These are phyloP conservation scores for Ooceraea biroi DNA, from an alignment of 1,140 invertebrate species.

Conservation along the genomic window DNA sequence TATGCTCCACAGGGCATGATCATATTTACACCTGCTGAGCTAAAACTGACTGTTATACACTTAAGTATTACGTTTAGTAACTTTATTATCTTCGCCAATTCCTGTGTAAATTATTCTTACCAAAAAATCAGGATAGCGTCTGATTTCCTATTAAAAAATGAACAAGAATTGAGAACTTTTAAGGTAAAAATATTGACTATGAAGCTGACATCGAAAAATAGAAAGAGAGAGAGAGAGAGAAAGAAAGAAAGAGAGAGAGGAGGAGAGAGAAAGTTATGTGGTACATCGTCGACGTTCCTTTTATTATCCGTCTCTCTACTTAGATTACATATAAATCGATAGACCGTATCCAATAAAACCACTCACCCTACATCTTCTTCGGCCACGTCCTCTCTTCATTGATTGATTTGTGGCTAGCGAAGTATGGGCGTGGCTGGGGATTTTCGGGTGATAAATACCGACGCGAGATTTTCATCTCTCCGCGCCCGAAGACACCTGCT, in stretches of 20 bases:
- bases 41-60: not conserved
- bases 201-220: not conserved
- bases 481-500: constrained; percentile 73
- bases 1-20: not conserved
- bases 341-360: constrained; percentile 37
- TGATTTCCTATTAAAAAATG: not conserved
- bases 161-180: not conserved
- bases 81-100: constrained; percentile 9
- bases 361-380: constrained; percentile 33
- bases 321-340: constrained; percentile 46
- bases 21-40: too few relatives aligned
- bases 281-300: not conserved
- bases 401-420: constrained; percentile 78
- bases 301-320: constrained; percentile 19
- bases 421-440: constrained; percentile 68
- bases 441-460: constrained; percentile 71
- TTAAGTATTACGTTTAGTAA: not conserved
- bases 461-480: constrained; percentile 74
- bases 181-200: constrained; percentile 7
- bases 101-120: not conserved
- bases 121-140: not conserved
- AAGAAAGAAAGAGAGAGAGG: not conserved
- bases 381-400: constrained; percentile 42
- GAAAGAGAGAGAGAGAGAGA: not conserved
- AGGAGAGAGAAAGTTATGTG: not conserved